These are phyloP conservation scores for Elaphurus davidianus DNA, from an alignment of 2,113 vertebrate genomes.

Conservation along the genomic window DNA sequence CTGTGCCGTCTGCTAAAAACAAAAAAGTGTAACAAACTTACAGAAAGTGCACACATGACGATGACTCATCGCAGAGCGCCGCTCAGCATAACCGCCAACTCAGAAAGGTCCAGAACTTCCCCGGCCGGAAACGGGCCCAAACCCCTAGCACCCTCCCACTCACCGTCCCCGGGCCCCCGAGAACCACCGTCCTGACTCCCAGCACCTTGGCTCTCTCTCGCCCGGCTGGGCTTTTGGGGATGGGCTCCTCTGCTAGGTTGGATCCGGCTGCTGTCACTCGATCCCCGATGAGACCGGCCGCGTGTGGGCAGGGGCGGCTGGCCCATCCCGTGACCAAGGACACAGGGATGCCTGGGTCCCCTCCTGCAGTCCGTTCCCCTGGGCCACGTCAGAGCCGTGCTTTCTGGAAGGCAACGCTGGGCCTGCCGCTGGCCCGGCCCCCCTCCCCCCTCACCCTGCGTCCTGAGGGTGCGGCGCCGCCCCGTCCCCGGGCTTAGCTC, in stretches of 20 bases:
- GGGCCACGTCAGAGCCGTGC: too few relatives aligned
- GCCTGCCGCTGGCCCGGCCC: fast-evolving
- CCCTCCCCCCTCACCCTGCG: not conserved
- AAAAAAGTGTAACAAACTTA: fast-evolving
- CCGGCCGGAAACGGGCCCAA: fast-evolving
- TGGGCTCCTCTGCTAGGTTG: fast-evolving
- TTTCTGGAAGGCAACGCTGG: not conserved
- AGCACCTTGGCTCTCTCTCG: fast-evolving
- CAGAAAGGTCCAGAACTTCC: fast-evolving
- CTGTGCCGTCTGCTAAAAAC: not conserved
- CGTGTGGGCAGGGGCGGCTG: fast-evolving
- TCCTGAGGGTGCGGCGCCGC: not conserved
- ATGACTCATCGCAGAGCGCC: fast-evolving
- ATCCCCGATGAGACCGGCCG: fast-evolving
- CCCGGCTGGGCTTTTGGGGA: too few relatives aligned
- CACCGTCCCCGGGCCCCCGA: fast-evolving
- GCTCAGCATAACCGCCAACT: fast-evolving
- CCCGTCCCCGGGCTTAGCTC: not conserved
- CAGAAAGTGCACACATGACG: fast-evolving
- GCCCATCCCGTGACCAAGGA: fast-evolving
- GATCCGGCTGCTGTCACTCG: fast-evolving
- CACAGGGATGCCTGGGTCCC: not conserved
- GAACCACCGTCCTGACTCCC: fast-evolving
- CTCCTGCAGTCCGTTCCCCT: not conserved
- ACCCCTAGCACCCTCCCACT: fast-evolving